Conservation (phyloP, 2,888 invertebrate genomes). For the Bedellia somnulentella region DNA sequence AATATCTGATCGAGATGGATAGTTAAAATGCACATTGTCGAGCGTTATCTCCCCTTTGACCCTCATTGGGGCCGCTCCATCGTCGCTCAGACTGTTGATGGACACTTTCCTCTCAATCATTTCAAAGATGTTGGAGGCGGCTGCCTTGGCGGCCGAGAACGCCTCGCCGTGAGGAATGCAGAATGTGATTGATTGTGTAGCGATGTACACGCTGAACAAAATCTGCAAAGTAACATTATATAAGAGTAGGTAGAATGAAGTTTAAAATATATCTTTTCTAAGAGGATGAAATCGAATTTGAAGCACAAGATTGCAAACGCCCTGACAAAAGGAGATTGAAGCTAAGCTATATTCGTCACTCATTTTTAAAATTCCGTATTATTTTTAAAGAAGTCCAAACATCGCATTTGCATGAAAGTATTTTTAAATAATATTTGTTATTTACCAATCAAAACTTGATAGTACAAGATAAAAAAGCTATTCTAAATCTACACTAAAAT, state of each 20-base stretch:
- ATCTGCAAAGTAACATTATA: constrained; percentile 56
- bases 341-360: no score
- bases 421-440: no score
- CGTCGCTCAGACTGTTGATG: constrained; percentile 68
- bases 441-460: no score
- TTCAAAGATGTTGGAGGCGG: constrained; percentile 71
- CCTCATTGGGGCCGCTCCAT: constrained; percentile 61
- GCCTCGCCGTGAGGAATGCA: constrained; percentile 75
- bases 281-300: no score
- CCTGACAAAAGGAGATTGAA: no score
- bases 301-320: no score
- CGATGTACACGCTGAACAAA: constrained; percentile 74
- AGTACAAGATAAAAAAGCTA: no score
- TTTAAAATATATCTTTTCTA: not conserved
- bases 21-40: constrained; percentile 71
- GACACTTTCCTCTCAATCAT: constrained; percentile 71
- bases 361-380: no score
- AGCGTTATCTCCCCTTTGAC: constrained; percentile 71
- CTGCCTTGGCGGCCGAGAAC: constrained; percentile 71
- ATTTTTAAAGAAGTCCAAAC: no score
- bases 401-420: no score
- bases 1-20: constrained; percentile 76
- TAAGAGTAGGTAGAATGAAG: constrained; percentile 2
- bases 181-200: constrained; percentile 75
- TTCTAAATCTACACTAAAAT: no score